Evolutionary conservation across 92 coral and sea anemone genomes (phyloP), one percentile per base, ranked within the genome.

Genomic region (Metridium senile): DNA sequence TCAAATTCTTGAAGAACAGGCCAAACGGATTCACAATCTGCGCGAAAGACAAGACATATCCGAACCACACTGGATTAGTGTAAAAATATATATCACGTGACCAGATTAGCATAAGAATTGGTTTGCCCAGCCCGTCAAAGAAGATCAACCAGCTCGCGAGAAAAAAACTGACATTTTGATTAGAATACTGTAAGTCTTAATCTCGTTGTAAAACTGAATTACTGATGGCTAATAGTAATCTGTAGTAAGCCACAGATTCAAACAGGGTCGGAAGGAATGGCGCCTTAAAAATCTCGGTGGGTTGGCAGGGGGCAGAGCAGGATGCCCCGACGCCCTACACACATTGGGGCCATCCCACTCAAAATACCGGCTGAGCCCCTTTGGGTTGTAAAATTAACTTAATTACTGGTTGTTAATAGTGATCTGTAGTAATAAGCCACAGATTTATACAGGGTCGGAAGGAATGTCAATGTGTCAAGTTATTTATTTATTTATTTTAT

Each of bases 1-100:
- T 26, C 1, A 43, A 25, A 21, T 73, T 57, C 68, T 62, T 33
- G 47, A 16, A 20, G 52, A 18, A 57, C 63, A 10, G 8, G 64
- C 63, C 68, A 58, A 58, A 58, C 68, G 78, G 78, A 73, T 73
- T 62, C 78, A 73, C 78, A 47, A 62, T 31, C 78, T 73, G 78
- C 26, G 67, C 51, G 34, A 57, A 58, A 46, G 33, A 73, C 76
- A 70, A 49, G 62, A 57, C 63, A 73, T 73, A 56, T 73, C 78
- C 75, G 73, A 79, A 70, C 75, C 51, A 29, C 35, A 27, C 35
- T 47, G 84, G 71, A 68, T 79, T 79, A 79, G 84, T 49, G 84
- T 79, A 57, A 70, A 76, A 77, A 77, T 54, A 64, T 23, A 28
- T 17, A n/a, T 79, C 84, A 79, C 76, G 84, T 79, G 84, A 79